Conservation (phyloP, 2,797 vertebrate species). For the Sitta carolinensis region DNA sequence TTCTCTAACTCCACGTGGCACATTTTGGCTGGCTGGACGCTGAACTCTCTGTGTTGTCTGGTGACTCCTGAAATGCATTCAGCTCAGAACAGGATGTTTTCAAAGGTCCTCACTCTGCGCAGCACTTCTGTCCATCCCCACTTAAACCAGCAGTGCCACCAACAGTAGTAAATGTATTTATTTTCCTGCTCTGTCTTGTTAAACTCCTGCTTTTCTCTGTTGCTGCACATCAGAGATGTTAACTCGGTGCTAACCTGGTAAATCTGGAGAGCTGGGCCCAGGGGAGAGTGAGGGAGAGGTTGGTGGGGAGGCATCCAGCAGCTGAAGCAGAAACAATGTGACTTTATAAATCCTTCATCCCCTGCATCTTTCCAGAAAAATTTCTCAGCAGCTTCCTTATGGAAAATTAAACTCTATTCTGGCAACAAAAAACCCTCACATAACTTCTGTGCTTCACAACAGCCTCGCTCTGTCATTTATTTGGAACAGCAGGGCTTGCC, state of each 20-base stretch:
- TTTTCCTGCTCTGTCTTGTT: neutral
- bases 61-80: neutral
- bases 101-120: neutral
- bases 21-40: neutral
- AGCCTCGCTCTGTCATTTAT: neutral
- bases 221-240: neutral
- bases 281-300: neutral
- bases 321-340: neutral
- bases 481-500: neutral
- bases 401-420: conserved; percentile 25
- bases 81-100: neutral
- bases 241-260: neutral
- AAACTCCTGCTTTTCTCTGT: neutral
- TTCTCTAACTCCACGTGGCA: neutral
- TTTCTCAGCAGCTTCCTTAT: neutral
- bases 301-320: neutral
- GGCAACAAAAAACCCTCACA: neutral
- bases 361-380: neutral
- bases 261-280: neutral
- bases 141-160: neutral
- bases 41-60: neutral
- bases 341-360: conserved; percentile 31
- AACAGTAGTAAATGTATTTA: neutral
- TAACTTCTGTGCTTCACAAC: neutral
- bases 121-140: neutral